Evolutionary conservation across 2,888 invertebrate species (phyloP).

Genomic region (Xanthia icteritia): DNA sequence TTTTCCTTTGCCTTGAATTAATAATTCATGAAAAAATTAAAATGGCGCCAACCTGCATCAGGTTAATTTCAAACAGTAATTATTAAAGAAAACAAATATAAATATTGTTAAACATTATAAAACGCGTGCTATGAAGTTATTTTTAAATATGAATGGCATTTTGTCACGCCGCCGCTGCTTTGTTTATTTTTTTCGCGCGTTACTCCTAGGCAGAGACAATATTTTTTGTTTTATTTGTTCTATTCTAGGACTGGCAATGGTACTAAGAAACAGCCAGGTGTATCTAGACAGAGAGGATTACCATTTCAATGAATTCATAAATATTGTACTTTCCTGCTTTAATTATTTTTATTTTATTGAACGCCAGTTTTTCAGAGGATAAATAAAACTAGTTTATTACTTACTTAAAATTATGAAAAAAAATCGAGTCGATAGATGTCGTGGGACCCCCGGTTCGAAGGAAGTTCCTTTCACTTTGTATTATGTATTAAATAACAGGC

Average conservation of each 20-base stretch:
- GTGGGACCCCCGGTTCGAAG: too few species aligned
- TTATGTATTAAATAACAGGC: too few species aligned
- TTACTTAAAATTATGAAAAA: background rate
- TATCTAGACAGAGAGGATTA: background rate
- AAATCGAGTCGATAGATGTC: background rate
- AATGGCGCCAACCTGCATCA: constrained; percentile 31
- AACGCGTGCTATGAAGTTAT: constrained; percentile 31
- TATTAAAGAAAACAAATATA: constrained; percentile 13
- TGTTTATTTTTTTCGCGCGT: constrained; percentile 63
- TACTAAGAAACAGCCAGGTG: constrained; percentile 36
- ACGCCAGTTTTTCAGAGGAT: background rate
- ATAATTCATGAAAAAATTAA: constrained; percentile 40
- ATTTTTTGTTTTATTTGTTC: constrained; percentile 44
- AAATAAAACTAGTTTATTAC: background rate
- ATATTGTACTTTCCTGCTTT: background rate
- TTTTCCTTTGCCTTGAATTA: constrained; percentile 59
- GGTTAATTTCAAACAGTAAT: constrained; percentile 15
- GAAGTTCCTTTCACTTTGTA: too few species aligned
- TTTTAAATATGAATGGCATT: constrained; percentile 43
- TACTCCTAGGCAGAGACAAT: constrained; percentile 38
- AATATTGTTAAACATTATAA: background rate
- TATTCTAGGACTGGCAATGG: constrained; percentile 37
- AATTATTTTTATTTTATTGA: background rate
- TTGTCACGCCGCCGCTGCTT: constrained; percentile 39
- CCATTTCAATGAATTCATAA: constrained; percentile 12